A percentile compares a stretch with the other conserved stretches of the same genome.
Conservation (phyloP, 2,797 vertebrate genomes). For the Zenarchopterus dispar region DNA sequence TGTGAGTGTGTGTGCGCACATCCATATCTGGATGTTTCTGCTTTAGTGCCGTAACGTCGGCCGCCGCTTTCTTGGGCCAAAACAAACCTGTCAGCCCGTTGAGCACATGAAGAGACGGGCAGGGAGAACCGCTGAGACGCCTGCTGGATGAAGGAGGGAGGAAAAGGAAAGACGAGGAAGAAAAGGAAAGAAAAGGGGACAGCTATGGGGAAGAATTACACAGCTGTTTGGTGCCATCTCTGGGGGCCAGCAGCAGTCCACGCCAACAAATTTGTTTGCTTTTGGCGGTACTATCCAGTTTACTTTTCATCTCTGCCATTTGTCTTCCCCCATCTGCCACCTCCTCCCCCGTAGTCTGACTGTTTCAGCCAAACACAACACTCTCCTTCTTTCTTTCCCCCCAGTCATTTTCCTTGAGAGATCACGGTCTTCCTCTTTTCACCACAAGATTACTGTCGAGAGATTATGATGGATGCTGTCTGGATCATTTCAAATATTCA, state of each 20-base stretch:
- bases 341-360: neutral
- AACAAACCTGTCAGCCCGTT: slow-evolving; percentile 51
- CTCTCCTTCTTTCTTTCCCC: neutral
- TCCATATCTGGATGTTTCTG: slow-evolving; percentile 42
- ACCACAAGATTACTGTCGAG: neutral
- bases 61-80: slow-evolving; percentile 53
- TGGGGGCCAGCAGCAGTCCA: slow-evolving; percentile 60
- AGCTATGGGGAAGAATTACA: slow-evolving; percentile 63
- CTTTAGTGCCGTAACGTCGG: slow-evolving; percentile 50
- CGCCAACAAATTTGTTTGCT: slow-evolving; percentile 66
- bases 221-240: slow-evolving; percentile 73
- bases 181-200: slow-evolving; percentile 10
- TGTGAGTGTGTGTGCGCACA: neutral
- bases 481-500: neutral
- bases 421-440: neutral
- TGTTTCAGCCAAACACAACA: slow-evolving; percentile 7
- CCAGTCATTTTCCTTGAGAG: neutral
- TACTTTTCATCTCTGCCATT: slow-evolving; percentile 55
- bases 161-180: slow-evolving; percentile 6
- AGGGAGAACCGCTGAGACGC: slow-evolving; percentile 16
- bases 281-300: slow-evolving; percentile 59
- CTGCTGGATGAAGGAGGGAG: slow-evolving; percentile 16
- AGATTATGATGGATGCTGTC: neutral
- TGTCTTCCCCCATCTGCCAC: neutral
- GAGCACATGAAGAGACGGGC: slow-evolving; percentile 27